Percentiles rank a stretch among this genome's conserved stretches.
Conservation (phyloP, 2,888 invertebrate species). For the Tuta absoluta region DNA sequence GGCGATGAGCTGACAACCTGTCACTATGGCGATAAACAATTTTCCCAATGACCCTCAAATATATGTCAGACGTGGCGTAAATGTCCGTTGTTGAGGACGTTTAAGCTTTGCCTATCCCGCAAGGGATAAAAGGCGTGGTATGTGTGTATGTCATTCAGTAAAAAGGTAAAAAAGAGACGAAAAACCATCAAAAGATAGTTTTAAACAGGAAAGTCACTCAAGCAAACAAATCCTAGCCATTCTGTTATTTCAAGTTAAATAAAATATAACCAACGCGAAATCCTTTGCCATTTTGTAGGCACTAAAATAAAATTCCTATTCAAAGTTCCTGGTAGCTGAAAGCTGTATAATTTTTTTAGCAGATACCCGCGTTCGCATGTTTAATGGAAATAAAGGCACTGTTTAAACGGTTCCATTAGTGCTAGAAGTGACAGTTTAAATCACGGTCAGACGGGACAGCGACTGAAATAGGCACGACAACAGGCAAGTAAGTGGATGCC, state of each 20-base stretch:
- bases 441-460: not conserved
- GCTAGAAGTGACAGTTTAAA: slow-evolving; percentile 15
- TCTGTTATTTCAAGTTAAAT: not conserved
- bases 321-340: not conserved
- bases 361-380: not conserved
- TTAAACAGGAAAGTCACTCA: too few species aligned
- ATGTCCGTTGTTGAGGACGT: too few species aligned
- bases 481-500: not conserved
- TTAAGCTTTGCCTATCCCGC: too few species aligned
- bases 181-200: too few species aligned
- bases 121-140: too few species aligned
- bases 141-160: too few species aligned
- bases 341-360: not conserved
- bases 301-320: not conserved
- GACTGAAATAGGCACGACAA: not conserved
- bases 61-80: too few species aligned
- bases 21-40: too few species aligned
- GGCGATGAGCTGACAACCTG: too few species aligned
- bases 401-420: slow-evolving; percentile 9
- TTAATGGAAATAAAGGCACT: not conserved
- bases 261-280: not conserved
- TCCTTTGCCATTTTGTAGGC: not conserved
- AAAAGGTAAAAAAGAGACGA: too few species aligned
- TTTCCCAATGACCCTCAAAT: too few species aligned
- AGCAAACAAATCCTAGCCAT: too few species aligned